Conservation (phyloP, 2,797 vertebrate genomes). For the Spheniscus humboldti region DNA sequence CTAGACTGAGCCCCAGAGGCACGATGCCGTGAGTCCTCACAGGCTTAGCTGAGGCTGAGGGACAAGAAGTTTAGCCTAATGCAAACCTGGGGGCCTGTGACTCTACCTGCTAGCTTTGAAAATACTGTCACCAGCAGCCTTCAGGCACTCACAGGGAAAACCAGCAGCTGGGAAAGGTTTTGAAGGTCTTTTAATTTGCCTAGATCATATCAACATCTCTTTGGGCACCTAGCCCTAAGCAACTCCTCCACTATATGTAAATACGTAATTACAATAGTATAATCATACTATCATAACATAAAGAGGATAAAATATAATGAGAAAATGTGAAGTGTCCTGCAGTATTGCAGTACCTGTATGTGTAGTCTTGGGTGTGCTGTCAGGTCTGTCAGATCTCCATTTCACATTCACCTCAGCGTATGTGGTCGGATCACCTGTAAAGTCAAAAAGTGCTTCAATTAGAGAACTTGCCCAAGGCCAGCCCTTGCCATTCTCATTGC, state of each 20-base stretch:
- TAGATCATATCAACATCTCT: background rate
- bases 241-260: background rate
- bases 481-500: background rate
- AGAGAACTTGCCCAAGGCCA: background rate
- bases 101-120: background rate
- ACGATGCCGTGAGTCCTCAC: rapidly evolving
- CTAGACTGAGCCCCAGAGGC: background rate
- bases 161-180: background rate
- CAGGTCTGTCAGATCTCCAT: background rate
- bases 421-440: background rate
- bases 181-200: background rate
- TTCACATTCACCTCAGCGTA: background rate
- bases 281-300: no score
- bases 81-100: background rate
- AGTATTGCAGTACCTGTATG: background rate
- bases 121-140: background rate
- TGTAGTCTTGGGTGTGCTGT: background rate
- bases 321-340: background rate
- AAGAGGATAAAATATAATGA: background rate
- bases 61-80: background rate
- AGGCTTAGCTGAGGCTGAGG: background rate
- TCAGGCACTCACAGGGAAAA: background rate
- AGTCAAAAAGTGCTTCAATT: background rate
- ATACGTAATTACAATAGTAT: background rate
- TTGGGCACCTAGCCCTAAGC: background rate